A percentile compares a stretch with the other conserved stretches of the same genome.
These are phyloP conservation scores for Crotophaga sulcirostris DNA, from an alignment of 2,113 vertebrate genomes.

Conservation along the genomic window DNA sequence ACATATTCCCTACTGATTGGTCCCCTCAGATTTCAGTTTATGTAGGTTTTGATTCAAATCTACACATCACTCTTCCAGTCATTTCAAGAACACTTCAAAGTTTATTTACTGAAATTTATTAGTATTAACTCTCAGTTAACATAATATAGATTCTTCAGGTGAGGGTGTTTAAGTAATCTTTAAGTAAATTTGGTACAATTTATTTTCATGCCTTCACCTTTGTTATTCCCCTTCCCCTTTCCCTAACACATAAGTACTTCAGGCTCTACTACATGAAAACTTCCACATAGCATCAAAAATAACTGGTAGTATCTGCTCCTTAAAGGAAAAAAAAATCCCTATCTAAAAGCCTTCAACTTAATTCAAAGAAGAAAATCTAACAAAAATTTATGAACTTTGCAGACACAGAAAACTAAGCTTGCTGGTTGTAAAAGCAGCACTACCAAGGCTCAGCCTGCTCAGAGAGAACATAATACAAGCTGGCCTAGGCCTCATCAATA, in stretches of 20 bases:
- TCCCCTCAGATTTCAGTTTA: background rate
- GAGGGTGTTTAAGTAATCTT: background rate
- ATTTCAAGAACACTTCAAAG: background rate
- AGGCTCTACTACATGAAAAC: background rate
- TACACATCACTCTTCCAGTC: background rate
- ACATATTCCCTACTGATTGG: background rate
- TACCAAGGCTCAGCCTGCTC: background rate
- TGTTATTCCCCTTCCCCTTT: background rate
- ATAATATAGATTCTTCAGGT: background rate
- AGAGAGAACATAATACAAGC: background rate
- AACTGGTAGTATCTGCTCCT: background rate
- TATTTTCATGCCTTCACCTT: background rate
- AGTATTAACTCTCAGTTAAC: background rate
- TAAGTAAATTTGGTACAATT: accelerated
- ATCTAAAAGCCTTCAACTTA: background rate
- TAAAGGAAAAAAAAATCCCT: background rate
- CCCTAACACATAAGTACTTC: background rate
- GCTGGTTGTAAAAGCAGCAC: background rate
- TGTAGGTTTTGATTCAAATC: background rate
- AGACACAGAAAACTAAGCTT: background rate
- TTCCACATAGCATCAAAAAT: background rate
- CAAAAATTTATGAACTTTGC: background rate
- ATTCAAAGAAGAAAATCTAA: background rate
- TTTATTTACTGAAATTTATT: background rate
- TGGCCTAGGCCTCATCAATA: background rate